These are phyloP conservation scores for Grapholita molesta DNA, from an alignment of 1,140 invertebrate species.

Conservation along the genomic window DNA sequence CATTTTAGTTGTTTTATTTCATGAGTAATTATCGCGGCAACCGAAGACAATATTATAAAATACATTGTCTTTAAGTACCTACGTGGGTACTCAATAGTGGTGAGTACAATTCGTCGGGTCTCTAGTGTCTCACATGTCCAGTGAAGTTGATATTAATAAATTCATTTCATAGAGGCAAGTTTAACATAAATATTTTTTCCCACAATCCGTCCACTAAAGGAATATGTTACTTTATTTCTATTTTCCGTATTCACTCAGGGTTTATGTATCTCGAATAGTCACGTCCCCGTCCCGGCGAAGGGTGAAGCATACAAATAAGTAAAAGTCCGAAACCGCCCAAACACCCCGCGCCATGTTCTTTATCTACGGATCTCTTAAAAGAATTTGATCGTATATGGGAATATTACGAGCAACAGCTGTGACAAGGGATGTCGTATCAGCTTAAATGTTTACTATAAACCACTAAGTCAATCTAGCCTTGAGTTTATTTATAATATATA, in stretches of 20 bases:
- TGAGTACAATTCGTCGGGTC: too few relatives aligned
- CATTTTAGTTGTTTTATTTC: too few relatives aligned
- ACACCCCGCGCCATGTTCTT: conserved; percentile 71
- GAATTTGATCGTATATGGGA: conserved; percentile 76
- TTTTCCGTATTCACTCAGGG: conserved; percentile 77
- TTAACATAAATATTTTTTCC: conserved; percentile 38
- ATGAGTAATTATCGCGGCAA: too few relatives aligned
- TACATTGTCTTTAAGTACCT: too few relatives aligned
- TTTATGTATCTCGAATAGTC: conserved; percentile 78
- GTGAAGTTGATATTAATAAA: too few relatives aligned
- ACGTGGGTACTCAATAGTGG: too few relatives aligned
- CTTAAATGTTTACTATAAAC: conserved; percentile 47
- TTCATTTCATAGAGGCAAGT: too few relatives aligned
- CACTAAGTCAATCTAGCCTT: background rate
- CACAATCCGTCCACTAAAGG: conserved; percentile 65
- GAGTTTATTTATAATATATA: conserved; percentile 1
- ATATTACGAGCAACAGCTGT: conserved; percentile 75
- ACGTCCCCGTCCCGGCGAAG: conserved; percentile 66
- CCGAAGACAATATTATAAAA: too few relatives aligned
- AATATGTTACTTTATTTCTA: conserved; percentile 77
- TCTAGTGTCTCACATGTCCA: too few relatives aligned
- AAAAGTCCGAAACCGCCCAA: conserved; percentile 70
- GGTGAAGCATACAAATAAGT: conserved; percentile 76
- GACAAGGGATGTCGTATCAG: conserved; percentile 69
- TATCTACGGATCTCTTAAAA: conserved; percentile 75